Evolutionary conservation across 2,797 vertebrate genomes (phyloP), one percentile per base, ranked within the genome.

Genomic region (Microhierax caerulescens): DNA sequence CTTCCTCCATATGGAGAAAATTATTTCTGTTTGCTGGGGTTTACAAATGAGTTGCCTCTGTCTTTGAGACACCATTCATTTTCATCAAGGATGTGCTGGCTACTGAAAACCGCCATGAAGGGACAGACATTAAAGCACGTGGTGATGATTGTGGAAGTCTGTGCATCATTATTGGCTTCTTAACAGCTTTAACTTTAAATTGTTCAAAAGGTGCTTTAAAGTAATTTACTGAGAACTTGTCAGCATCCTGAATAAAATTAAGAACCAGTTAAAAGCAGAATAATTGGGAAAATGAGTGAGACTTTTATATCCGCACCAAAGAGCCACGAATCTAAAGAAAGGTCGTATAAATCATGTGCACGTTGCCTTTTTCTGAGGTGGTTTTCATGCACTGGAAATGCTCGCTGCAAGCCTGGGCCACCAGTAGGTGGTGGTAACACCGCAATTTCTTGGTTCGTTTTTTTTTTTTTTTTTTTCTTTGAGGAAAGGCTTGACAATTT

Each of bases 391-490:
- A 21, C 3, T 5, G 1, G 1, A 24, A 28, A 27, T 7, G 32
- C 23, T 53, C 19, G 8, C 45, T 75, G 41, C 54, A 34, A 21
- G 30, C 2, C 32, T 30, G 48, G 34, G 7, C 25, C 47, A 78
- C 88, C 96, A 72, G 74, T 32, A 96, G 97, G 73, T 96, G 97
- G 96, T 70, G 69, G 88, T 75, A 87, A 57, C 30, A 57, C 50
- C 4, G 1, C 60, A 11, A 21, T 34, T 76, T 91, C 21, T n/a
- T n/a, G 10, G 2, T 18, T 7, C 34, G 2, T 16, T 30, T 27
- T 30, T 27, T 7, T 3, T 4, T 43, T n/a, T 23, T 21, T 6
- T 20, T 30, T 23, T 36, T 43, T 3, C 21, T 51, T 47, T 28
- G 27, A 21, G 6, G 30, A 28, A 34, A 45, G 8, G 10, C 8